A percentile compares a stretch with the other conserved stretches of the same genome.
Conservation (phyloP, 92 coral and sea anemone genomes). For the Siderastrea siderea region DNA sequence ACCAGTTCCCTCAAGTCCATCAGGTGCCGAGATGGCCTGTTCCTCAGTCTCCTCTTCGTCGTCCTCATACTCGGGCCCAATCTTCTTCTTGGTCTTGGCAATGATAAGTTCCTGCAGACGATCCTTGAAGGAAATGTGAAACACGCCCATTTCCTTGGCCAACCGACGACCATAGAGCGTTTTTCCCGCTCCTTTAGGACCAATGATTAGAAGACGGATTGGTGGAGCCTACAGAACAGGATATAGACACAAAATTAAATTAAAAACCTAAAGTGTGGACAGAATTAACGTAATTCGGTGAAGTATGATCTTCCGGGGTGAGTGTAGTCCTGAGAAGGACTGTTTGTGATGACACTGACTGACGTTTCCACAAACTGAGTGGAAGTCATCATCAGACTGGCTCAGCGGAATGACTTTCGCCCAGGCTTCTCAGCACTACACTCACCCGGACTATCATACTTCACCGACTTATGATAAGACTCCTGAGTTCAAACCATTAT, state of each 20-base stretch:
- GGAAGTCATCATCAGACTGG: no score
- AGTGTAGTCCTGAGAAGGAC: no score
- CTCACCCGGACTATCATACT: no score
- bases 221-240: conserved; percentile 87
- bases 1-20: conserved; percentile 75
- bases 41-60: conserved; percentile 84
- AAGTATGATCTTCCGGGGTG: no score
- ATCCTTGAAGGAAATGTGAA: conserved; percentile 95
- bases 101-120: conserved; percentile 98
- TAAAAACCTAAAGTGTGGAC: background rate
- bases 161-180: conserved; percentile 91
- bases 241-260: background rate
- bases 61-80: conserved; percentile 98
- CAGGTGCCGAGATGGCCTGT: conserved; percentile 72
- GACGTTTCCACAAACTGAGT: no score
- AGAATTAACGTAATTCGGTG: no score
- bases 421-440: no score
- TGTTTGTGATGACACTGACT: no score
- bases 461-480: no score
- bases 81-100: conserved; percentile 96
- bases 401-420: no score
- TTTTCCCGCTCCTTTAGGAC: conserved; percentile 99
- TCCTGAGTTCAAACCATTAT: no score
- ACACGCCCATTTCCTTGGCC: conserved; percentile 92
- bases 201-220: conserved; percentile 87